These are phyloP conservation scores for Theretra japonica DNA, from an alignment of 2,888 invertebrate genomes.

Conservation along the genomic window DNA sequence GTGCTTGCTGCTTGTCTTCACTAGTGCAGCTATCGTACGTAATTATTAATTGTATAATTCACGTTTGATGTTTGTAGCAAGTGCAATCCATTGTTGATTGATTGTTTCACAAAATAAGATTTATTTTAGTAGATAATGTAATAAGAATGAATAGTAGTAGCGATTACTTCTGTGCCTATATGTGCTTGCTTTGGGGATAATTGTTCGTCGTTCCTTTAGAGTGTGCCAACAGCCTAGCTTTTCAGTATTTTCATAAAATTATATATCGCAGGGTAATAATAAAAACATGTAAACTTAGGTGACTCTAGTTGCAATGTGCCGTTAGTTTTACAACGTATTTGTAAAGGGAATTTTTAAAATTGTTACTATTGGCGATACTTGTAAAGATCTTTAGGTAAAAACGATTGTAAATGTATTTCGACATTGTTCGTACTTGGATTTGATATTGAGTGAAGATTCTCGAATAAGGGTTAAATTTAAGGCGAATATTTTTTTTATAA, in stretches of 20 bases:
- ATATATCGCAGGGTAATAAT: not conserved
- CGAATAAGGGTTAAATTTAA: slow-evolving; percentile 22
- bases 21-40: no score
- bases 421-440: slow-evolving; percentile 21
- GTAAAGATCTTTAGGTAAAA: slow-evolving; percentile 34
- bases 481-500: slow-evolving; percentile 6
- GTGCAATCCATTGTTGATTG: no score
- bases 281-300: not conserved
- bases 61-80: no score
- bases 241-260: not conserved
- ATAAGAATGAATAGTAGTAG: not conserved
- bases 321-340: slow-evolving; percentile 1
- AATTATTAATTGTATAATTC: no score
- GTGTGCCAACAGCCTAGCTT: not conserved
- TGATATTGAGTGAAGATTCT: slow-evolving; percentile 28
- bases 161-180: no score
- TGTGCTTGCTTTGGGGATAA: not conserved
- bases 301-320: not conserved
- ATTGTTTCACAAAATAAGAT: no score
- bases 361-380: slow-evolving; percentile 48
- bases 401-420: slow-evolving; percentile 36
- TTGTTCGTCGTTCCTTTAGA: not conserved
- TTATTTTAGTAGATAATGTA: not conserved
- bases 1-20: no score
- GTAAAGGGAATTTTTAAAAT: slow-evolving; percentile 15